Conservation (phyloP, 2,888 invertebrate genomes). For the Eilema griseolum region DNA sequence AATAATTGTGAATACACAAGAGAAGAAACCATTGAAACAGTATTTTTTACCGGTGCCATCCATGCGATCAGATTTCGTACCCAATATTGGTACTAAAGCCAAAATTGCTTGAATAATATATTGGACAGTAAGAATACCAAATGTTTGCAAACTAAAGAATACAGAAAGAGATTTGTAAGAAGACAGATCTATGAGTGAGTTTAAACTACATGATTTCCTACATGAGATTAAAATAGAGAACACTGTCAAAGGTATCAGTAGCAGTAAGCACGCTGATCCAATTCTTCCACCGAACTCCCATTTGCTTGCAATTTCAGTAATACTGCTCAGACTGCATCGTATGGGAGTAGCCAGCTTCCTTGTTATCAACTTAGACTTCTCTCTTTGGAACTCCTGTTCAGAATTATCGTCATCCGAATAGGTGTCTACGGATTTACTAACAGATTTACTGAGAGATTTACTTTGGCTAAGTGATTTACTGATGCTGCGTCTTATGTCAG, state of each 20-base stretch:
- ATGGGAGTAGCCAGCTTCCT: slow-evolving; percentile 80
- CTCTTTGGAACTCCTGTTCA: slow-evolving; percentile 63
- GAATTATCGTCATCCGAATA: slow-evolving; percentile 79
- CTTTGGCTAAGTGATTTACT: slow-evolving; percentile 71
- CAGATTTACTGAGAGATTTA: slow-evolving; percentile 74
- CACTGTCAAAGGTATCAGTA: slow-evolving; percentile 73
- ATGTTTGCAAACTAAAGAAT: slow-evolving; percentile 69
- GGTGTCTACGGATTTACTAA: slow-evolving; percentile 74
- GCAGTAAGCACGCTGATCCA: slow-evolving; percentile 66
- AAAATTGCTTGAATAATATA: slow-evolving; percentile 81
- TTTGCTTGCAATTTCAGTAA: slow-evolving; percentile 60
- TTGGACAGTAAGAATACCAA: slow-evolving; percentile 72
- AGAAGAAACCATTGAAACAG: slow-evolving; percentile 86
- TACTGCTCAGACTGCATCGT: slow-evolving; percentile 64
- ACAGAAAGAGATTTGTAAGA: slow-evolving; percentile 56
- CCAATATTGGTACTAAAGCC: slow-evolving; percentile 86
- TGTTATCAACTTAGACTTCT: slow-evolving; percentile 67
- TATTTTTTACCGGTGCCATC: slow-evolving; percentile 66
- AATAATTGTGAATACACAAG: slow-evolving; percentile 73
- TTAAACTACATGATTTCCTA: slow-evolving; percentile 70
- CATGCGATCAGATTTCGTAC: slow-evolving; percentile 72
- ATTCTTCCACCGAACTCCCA: slow-evolving; percentile 80
- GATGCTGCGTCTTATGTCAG: slow-evolving; percentile 71
- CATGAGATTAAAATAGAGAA: slow-evolving; percentile 73
- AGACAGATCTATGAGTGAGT: slow-evolving; percentile 57